phyloP scores from a whole-genome alignment of 2,113 vertebrate species.

The Dipodomys spectabilis region DNA sequence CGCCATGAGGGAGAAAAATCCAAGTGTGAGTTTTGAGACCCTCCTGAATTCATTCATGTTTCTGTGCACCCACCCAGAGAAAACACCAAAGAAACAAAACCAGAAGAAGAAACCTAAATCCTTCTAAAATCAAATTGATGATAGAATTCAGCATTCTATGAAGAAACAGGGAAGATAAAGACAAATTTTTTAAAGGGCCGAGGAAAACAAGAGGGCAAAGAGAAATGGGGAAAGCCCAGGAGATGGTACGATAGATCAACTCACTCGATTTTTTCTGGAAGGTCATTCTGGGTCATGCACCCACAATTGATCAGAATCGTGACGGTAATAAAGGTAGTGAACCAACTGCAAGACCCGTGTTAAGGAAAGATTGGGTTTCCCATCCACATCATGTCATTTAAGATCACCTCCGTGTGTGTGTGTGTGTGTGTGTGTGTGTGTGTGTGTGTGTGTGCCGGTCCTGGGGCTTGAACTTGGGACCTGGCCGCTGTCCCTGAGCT shows the following conservation, averaged over 20 bases:
- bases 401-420: background rate
- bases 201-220: background rate
- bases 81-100: too few relatives aligned
- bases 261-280: slow-evolving; percentile 89
- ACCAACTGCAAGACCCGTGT: slow-evolving; percentile 89
- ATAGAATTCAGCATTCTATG: background rate
- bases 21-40: too few relatives aligned
- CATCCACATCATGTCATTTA: too few relatives aligned
- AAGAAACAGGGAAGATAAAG: background rate
- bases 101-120: background rate
- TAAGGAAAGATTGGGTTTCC: slow-evolving; percentile 86
- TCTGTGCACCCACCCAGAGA: too few relatives aligned
- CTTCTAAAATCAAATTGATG: background rate
- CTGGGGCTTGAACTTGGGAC: too few relatives aligned
- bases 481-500: too few relatives aligned
- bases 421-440: too few relatives aligned
- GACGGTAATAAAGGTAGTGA: slow-evolving; percentile 95
- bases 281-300: slow-evolving; percentile 92
- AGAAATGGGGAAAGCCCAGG: background rate
- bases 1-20: too few relatives aligned
- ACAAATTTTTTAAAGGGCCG: background rate
- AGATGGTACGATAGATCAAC: slow-evolving; percentile 79
- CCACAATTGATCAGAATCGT: slow-evolving; percentile 97
- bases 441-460: too few relatives aligned
- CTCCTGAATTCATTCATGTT: too few relatives aligned